phyloP scores from a whole-genome alignment of 2,113 vertebrate genomes.

The Scalopus aquaticus region DNA sequence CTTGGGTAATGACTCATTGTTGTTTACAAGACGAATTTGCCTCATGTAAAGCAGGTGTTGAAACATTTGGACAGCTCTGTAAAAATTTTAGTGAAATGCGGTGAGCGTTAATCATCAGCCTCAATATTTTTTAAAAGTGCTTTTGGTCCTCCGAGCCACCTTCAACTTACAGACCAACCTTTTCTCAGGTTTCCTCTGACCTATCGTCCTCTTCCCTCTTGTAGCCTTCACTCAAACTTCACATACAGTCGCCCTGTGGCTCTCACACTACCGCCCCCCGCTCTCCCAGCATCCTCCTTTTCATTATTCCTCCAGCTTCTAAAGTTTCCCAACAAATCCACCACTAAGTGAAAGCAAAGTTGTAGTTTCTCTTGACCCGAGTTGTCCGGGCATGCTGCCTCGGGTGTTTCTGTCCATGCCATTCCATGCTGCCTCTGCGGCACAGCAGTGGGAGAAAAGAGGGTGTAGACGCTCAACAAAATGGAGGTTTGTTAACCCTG shows the following conservation, averaged over 20 bases:
- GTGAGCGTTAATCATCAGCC: conserved; percentile 59
- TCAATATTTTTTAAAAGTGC: conserved; percentile 44
- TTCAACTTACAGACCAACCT: background rate
- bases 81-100: conserved; percentile 66
- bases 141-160: conserved; percentile 51
- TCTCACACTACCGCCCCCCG: background rate
- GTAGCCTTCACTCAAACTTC: background rate
- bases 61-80: conserved; percentile 75
- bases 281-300: background rate
- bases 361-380: background rate
- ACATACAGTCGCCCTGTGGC: background rate
- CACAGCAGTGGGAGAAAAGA: background rate
- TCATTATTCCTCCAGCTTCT: background rate
- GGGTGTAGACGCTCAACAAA: background rate
- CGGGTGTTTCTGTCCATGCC: background rate
- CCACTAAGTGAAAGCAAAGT: background rate
- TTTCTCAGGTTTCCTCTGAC: conserved; percentile 27
- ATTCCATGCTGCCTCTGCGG: background rate
- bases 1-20: conserved; percentile 63
- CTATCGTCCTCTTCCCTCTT: background rate
- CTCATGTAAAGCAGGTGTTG: conserved; percentile 78
- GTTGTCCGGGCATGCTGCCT: background rate
- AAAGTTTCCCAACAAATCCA: background rate
- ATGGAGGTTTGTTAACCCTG: background rate
- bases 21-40: conserved; percentile 72